Evolutionary conservation across 2,113 vertebrate species (phyloP).

Genomic region (Eclectus roratus): DNA sequence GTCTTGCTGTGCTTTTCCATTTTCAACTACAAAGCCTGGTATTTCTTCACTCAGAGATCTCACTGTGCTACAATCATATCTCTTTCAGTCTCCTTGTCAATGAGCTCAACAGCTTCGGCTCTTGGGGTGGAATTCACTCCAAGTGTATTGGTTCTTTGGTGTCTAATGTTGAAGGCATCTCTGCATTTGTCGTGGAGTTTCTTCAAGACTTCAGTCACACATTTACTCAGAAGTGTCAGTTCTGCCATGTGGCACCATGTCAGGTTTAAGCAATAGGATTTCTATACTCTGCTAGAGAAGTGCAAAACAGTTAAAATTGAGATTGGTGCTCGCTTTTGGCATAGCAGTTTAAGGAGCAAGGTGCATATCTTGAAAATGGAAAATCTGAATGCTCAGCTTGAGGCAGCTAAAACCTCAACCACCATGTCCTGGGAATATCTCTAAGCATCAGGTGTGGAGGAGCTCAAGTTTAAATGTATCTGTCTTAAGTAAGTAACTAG

Average conservation of each 20-base stretch:
- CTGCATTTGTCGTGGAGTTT: slow-evolving; percentile 11
- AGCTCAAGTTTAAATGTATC: background rate
- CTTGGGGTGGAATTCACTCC: background rate
- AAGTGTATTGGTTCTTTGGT: background rate
- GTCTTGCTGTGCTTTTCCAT: background rate
- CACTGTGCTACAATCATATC: background rate
- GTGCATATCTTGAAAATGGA: background rate
- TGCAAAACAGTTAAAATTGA: background rate
- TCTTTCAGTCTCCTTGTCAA: background rate
- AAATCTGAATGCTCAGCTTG: background rate
- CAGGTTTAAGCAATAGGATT: background rate
- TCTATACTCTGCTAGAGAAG: background rate
- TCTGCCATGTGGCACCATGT: background rate
- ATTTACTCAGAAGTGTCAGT: background rate
- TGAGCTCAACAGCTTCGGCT: background rate
- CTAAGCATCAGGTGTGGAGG: background rate
- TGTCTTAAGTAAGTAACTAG: background rate
- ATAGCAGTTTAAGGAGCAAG: background rate
- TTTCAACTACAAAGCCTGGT: background rate
- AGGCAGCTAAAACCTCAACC: background rate
- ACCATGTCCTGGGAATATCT: background rate
- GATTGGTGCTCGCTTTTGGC: background rate
- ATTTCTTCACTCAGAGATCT: background rate
- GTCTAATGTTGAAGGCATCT: background rate
- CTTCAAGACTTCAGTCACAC: background rate